Base-by-base conservation (phyloP, 2,888 invertebrate species). In the Apamea anceps region DNA sequence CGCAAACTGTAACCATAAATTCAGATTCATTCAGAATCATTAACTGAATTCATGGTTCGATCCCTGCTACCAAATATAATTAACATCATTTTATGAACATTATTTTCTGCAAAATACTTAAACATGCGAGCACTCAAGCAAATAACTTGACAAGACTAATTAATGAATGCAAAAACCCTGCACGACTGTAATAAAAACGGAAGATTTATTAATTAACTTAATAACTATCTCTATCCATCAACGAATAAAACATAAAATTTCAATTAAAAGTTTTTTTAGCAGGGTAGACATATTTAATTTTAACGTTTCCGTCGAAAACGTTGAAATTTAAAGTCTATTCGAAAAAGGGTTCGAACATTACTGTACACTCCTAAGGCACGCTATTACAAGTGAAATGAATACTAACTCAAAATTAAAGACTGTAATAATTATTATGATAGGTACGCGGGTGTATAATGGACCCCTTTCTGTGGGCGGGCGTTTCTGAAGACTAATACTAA, bases 161-260 rank as follows among this genome's bases (percentile, higher is more conserved):
- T 7, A 63, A 77, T 63, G 12, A 51, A 32, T 54, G 28, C 25
- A 51, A 28, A 62, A 76, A 32, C 45, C 3, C 13, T 74, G 5
- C 8, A 42, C 28, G 28, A 63, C 5, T 28, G 62, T 12, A 51
- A 63, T 28, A 77, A 75, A 45, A 37, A 63, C 12, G 6, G 3
- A 42, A 63, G 37, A 51, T 77, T 77, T 42, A 51, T 63, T 13
- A 21, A 57, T 32, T 60, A 10, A 42, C 1, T 74, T 68, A n/a
- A 51, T 25, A 10, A 18, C n/a, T 37, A n/a, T 13, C 2, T 21
- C 2, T 21, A n/a, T 32, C 75, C n/a, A 75, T 48, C 48, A 74
- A 2, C 25, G 32, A 74, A 18, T 45, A 57, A 54, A 75, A 75
- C 45, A 60, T 13, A 45, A 32, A 12, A 75, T 74, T 75, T 73